These are phyloP conservation scores for Calliphora vicina DNA, from an alignment of 1,140 invertebrate genomes.

Conservation along the genomic window DNA sequence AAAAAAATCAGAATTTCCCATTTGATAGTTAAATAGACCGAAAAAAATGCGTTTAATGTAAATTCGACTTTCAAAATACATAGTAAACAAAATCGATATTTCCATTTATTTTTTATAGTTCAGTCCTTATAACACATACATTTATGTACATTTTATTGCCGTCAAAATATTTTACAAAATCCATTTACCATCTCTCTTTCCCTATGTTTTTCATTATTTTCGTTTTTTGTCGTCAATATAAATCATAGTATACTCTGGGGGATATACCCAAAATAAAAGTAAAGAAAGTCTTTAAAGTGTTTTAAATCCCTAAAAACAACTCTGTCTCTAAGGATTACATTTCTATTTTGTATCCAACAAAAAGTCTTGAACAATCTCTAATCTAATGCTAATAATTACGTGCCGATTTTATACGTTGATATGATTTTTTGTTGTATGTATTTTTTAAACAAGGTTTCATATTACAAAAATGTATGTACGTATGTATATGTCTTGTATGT, in stretches of 20 bases:
- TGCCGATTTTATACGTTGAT: neutral
- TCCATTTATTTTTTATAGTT: too few species aligned
- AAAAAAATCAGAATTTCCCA: too few species aligned
- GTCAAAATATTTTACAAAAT: too few species aligned
- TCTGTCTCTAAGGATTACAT: neutral
- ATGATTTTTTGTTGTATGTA: neutral
- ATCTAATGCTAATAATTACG: constrained; percentile 5
- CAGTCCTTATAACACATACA: too few species aligned
- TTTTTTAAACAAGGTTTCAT: neutral
- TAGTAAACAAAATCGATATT: too few species aligned
- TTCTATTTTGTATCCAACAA: neutral
- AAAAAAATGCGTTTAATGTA: too few species aligned
- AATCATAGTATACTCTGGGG: neutral
- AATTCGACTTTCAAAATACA: too few species aligned
- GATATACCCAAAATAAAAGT: neutral
- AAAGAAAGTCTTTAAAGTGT: neutral
- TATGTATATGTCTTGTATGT: neutral
- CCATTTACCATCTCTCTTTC: too few species aligned
- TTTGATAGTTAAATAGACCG: too few species aligned
- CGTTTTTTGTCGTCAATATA: neutral
- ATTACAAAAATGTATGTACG: neutral
- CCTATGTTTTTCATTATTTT: neutral
- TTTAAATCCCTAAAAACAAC: neutral
- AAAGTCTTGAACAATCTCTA: neutral
- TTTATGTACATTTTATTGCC: too few species aligned